These are phyloP conservation scores for Calyptomena viridis DNA, from an alignment of 2,113 vertebrate genomes.

Conservation along the genomic window DNA sequence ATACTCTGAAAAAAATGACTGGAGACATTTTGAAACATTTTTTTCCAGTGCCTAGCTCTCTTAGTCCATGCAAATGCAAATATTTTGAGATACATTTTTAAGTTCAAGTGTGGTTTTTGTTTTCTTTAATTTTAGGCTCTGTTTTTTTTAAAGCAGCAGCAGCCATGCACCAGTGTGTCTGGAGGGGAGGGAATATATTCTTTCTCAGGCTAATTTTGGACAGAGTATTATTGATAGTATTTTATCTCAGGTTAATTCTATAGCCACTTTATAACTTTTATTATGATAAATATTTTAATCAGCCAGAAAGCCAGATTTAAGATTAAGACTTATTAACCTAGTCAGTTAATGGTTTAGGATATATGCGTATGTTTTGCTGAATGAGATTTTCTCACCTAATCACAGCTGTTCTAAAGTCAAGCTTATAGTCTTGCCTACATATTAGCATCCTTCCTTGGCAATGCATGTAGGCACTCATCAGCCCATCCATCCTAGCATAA, in stretches of 20 bases:
- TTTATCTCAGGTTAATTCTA: not conserved
- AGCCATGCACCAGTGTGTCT: not conserved
- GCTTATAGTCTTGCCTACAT: not conserved
- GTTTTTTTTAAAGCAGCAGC: not conserved
- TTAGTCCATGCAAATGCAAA: slow-evolving; percentile 32
- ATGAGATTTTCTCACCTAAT: not conserved
- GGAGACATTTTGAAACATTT: slow-evolving; percentile 17
- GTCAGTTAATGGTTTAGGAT: not conserved
- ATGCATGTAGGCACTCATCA: not conserved
- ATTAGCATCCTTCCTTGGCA: not conserved
- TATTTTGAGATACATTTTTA: slow-evolving; percentile 9
- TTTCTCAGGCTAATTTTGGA: slow-evolving; percentile 11
- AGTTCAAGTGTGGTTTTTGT: not conserved
- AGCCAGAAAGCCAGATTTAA: not conserved
- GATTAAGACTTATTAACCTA: not conserved
- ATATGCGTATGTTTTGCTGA: not conserved
- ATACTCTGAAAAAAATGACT: not conserved
- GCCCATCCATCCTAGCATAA: not conserved
- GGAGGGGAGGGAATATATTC: not conserved
- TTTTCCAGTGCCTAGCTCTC: not conserved
- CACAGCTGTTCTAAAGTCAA: not conserved
- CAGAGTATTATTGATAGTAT: not conserved
- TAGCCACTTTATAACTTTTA: not conserved
- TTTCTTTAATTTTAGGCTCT: not conserved
- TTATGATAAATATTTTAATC: not conserved